phyloP scores from a whole-genome alignment of 2,888 invertebrate genomes.

The Scaptodrosophila latifasciaeformis region DNA sequence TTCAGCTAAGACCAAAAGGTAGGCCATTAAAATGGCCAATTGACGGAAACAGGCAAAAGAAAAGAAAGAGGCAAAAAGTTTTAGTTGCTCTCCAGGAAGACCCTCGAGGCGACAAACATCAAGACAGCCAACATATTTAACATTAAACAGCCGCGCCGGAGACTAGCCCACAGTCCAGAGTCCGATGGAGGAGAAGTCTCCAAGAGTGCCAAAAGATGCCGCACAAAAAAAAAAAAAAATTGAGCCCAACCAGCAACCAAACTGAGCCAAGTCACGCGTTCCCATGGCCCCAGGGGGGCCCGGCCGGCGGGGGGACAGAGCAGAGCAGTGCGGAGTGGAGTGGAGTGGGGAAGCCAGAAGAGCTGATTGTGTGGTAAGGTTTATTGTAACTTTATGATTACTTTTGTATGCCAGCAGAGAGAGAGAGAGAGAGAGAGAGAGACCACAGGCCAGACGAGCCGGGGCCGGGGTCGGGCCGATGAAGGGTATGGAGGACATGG shows the following conservation, averaged over 20 bases:
- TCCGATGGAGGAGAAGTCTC: no score
- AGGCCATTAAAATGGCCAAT: conserved; percentile 34
- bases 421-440: no score
- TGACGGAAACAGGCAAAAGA: neutral
- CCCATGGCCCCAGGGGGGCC: no score
- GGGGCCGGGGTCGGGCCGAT: neutral
- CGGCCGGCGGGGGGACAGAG: no score
- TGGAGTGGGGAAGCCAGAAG: neutral
- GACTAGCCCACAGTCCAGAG: no score
- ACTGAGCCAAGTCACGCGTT: no score
- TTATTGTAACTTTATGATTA: conserved; percentile 57
- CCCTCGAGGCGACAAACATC: no score
- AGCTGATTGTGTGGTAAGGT: conserved; percentile 16
- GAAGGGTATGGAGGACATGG: neutral
- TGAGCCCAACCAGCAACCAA: no score
- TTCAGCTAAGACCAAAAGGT: conserved; percentile 32
- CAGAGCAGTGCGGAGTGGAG: no score
- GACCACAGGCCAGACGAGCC: no score
- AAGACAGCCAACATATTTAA: conserved; percentile 8
- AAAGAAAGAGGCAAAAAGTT: neutral
- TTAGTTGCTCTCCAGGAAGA: neutral
- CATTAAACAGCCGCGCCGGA: conserved; percentile 4
- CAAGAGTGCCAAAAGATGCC: no score
- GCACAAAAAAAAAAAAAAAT: neutral
- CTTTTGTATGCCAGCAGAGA: conserved; percentile 44